A percentile compares a stretch with the other conserved stretches of the same genome.
These are phyloP conservation scores for Chamaea fasciata DNA, from an alignment of 2,113 vertebrate genomes.

Conservation along the genomic window DNA sequence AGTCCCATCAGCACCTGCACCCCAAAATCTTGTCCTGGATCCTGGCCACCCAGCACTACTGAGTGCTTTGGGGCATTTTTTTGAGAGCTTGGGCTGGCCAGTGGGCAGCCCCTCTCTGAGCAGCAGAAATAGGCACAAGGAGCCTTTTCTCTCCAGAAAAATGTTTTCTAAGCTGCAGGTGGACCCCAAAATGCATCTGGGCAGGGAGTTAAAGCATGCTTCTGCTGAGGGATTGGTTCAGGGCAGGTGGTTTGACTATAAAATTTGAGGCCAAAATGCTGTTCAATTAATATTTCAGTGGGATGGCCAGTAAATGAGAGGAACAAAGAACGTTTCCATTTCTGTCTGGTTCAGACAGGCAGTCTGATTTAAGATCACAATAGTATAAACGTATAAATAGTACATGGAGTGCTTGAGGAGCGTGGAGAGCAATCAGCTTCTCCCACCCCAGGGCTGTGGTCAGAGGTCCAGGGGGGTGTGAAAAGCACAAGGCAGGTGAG, in stretches of 20 bases:
- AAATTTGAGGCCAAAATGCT: not conserved
- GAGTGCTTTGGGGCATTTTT: not conserved
- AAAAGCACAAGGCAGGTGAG: accelerated
- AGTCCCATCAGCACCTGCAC: not conserved
- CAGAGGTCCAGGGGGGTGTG: not conserved
- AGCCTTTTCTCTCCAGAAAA: not conserved
- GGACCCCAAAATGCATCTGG: not conserved
- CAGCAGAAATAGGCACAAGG: not conserved
- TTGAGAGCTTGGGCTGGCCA: not conserved
- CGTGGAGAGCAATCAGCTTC: not conserved
- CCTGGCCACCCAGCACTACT: not conserved
- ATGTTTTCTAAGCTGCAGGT: not conserved
- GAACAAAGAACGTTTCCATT: not conserved
- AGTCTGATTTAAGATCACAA: not conserved
- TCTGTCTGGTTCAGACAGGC: not conserved
- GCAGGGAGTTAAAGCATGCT: not conserved
- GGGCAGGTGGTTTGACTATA: not conserved
- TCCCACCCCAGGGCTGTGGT: not conserved
- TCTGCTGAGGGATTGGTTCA: not conserved
- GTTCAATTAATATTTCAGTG: conserved; percentile 32
- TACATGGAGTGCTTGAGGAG: not conserved
- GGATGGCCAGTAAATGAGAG: not conserved
- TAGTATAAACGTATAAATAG: not conserved
- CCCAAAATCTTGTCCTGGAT: not conserved
- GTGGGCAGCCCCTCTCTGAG: not conserved